Base-by-base conservation (phyloP, 2,888 invertebrate species). In the Ennomos quercinarius region DNA sequence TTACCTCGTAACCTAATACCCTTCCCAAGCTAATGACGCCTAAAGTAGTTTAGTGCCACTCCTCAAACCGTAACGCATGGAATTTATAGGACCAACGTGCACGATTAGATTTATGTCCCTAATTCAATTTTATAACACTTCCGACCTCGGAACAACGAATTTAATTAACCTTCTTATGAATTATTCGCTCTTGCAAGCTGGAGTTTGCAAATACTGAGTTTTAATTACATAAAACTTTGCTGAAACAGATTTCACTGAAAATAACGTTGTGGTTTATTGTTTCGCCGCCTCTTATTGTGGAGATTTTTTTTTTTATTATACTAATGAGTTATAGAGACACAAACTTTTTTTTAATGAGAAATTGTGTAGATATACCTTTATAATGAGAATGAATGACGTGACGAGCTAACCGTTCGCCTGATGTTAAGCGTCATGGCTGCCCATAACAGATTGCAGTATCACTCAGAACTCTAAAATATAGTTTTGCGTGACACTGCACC, bases 141-240 rank as follows among this genome's bases (percentile, higher is more conserved):
- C 64, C 66, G 60, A 72, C 76, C 71, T 68, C 67, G 66, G 69
- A 70, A 72, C 74, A 79, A 75, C 76, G 76, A 81, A 80, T 81
- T 83, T 82, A 84, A 83, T 83, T 84, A 84, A 80, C 84, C 79
- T 79, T 78, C 78, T 78, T 83, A 79, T 81, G 79, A 84, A 81
- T 84, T 83, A 85, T 84, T 83, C 81, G 70, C 73, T 70, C 69
- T 70, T 75, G 73, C 80, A 73, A 68, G 74, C 73, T 11, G 68
- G 73, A 79, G 76, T 80, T 80, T 64, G 77, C 77, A 78, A 81
- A 83, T 81, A 77, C 70, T 58, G 71, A 74, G 77, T 73, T 82
- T 82, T 83, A 83, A 83, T 84, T 80, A 78, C 72, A 75, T 78
- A 72, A 78, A 80, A 80, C 74, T 83, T 81, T 67, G 66, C 65